Percentiles rank a stretch among this genome's conserved stretches.
phyloP scores from a whole-genome alignment of 2,797 vertebrate genomes.

The Platalea minor region DNA sequence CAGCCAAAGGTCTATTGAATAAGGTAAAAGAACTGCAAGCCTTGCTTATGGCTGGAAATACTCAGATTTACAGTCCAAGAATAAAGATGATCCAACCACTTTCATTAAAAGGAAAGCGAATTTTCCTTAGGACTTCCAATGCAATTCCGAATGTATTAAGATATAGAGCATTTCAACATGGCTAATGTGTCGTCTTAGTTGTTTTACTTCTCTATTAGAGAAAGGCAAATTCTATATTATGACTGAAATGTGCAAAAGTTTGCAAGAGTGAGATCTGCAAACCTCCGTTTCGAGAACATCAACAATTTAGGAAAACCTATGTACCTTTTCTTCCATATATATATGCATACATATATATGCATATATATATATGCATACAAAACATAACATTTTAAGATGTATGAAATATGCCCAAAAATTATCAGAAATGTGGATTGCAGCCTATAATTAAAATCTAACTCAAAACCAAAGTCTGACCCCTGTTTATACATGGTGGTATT shows the following conservation, averaged over 20 bases:
- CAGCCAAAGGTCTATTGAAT: slow-evolving; percentile 51
- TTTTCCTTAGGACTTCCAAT: background rate
- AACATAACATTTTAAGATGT: background rate
- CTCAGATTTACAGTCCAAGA: background rate
- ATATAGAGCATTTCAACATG: background rate
- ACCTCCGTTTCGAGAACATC: background rate
- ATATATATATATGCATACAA: background rate
- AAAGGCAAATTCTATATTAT: background rate
- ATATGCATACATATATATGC: background rate
- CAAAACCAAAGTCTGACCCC: background rate
- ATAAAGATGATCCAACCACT: slow-evolving; percentile 12
- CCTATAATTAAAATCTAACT: background rate
- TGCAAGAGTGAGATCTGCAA: background rate
- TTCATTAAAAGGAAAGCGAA: background rate
- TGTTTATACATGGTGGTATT: background rate
- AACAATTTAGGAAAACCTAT: background rate
- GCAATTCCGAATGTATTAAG: background rate
- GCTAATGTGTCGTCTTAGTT: background rate
- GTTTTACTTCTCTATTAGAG: background rate
- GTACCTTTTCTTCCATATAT: background rate
- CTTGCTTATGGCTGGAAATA: background rate
- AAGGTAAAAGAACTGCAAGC: slow-evolving; percentile 40
- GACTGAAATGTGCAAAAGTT: background rate
- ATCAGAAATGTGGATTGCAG: background rate
- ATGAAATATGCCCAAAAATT: background rate